phyloP scores from a whole-genome alignment of 2,113 vertebrate species.

The Protobothrops mucrosquamatus region DNA sequence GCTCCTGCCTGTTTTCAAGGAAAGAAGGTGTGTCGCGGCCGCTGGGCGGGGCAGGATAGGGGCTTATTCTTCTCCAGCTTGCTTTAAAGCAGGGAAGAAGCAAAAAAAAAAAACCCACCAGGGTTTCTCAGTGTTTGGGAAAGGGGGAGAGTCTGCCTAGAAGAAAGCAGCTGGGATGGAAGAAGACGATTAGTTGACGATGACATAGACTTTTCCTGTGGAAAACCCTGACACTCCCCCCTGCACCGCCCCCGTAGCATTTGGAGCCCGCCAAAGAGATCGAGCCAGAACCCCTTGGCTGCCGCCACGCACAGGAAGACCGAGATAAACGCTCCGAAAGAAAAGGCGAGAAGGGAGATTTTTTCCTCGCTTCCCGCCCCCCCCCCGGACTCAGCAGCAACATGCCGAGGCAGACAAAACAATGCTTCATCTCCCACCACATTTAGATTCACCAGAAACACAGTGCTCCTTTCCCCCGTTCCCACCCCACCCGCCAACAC shows the following conservation, averaged over 20 bases:
- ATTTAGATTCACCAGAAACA: not conserved
- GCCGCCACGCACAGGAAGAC: not conserved
- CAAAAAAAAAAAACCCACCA: not conserved
- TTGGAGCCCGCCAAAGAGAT: not conserved
- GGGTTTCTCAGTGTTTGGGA: not conserved
- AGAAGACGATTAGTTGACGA: not conserved
- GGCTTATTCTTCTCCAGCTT: conserved; percentile 18
- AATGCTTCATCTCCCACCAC: not conserved
- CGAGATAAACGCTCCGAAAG: not conserved
- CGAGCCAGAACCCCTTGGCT: not conserved
- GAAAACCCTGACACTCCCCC: not conserved
- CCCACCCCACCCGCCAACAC: not conserved
- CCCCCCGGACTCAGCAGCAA: not conserved
- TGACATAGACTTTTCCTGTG: conserved; percentile 34
- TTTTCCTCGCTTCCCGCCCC: not conserved
- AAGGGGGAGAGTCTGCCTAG: not conserved
- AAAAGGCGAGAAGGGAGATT: not conserved
- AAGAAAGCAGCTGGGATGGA: conserved; percentile 15
- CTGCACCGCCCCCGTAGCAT: conserved; percentile 39
- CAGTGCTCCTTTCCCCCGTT: not conserved
- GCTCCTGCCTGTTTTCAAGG: not conserved
- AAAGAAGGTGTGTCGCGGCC: not conserved
- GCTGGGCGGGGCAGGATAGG: not conserved
- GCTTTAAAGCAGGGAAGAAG: not conserved
- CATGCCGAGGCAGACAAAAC: not conserved